phyloP scores from a whole-genome alignment of 2,888 invertebrate species.

The Tiliacea citrago region DNA sequence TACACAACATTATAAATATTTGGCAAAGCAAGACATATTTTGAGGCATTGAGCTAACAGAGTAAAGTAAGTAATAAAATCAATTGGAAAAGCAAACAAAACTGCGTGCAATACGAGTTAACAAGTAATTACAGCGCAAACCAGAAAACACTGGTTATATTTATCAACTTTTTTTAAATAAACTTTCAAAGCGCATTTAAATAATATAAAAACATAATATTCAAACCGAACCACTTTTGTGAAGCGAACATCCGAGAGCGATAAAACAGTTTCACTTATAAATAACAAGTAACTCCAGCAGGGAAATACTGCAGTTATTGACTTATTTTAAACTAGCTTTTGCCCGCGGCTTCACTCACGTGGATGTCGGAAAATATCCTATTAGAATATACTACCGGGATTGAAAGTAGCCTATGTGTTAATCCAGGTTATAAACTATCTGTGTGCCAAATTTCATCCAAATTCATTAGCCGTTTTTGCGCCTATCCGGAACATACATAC shows the following conservation, averaged over 20 bases:
- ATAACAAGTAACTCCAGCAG: not conserved
- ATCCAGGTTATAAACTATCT: not conserved
- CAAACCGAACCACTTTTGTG: conserved; percentile 26
- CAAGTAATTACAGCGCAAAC: conserved; percentile 28
- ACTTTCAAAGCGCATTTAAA: conserved; percentile 43
- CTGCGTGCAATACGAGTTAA: conserved; percentile 9
- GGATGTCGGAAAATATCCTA: not conserved
- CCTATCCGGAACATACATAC: not conserved
- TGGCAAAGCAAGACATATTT: conserved; percentile 21
- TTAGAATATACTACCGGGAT: not conserved
- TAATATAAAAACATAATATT: conserved; percentile 35
- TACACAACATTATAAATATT: conserved; percentile 31
- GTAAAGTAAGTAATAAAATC: not conserved
- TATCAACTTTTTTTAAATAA: conserved; percentile 47
- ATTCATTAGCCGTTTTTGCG: not conserved
- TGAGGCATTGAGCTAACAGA: conserved; percentile 2
- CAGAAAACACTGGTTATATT: conserved; percentile 27
- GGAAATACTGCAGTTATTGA: conserved; percentile 19
- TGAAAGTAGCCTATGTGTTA: not conserved
- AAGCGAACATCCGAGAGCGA: conserved; percentile 29
- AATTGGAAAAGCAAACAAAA: conserved; percentile 33
- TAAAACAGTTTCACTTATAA: conserved; percentile 20
- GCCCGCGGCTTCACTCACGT: not conserved
- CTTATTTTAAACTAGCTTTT: conserved; percentile 8
- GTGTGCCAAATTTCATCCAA: not conserved